Base-by-base conservation (phyloP, 2,113 vertebrate species). In the Spea multiplicata region DNA sequence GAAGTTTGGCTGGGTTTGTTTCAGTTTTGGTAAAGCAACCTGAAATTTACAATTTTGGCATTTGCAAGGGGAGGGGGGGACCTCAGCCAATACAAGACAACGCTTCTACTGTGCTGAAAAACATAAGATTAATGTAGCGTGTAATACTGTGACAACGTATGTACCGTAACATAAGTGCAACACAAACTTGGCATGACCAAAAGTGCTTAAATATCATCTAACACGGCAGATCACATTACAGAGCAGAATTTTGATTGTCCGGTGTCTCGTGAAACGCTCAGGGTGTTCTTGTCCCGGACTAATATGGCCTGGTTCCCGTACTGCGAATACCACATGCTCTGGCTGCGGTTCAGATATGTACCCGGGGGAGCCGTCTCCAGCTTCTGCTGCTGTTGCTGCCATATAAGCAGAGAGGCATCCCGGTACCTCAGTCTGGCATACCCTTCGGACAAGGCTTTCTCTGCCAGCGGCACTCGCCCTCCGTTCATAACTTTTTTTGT, bases 291-390 rank as follows among this genome's bases (percentile, higher is more conserved):
- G 88, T 99, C 95, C 30, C 94, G 89, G 64, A 99, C 88, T 65
- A 99, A 84, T 17, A 99, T 94, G 5, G 96, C 92, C 71, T 95
- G 93, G 65, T 99, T 99, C 3, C 97, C 97, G 0, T 95, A 94
- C 86, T 91, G 93, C 0, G 95, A 94, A 90, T 98, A 98, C 94
- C 95, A 95, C 85, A 92, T 85, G 4, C 96, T 98, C 47, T 91
- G 92, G 73, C 95, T 97, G 55, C 97, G 89, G 87, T 83, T 94
- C 83, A 99, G 92, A 88, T 98, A 98, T 0, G 91, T 94, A 62
- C 88, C 82, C 0, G 95, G 94, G 0, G 92, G 92, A 0, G 84
- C 87, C 0, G 81, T 82, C 76, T 94, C 88, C 81, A 95, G 62
- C 1, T 92, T 83, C 84, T 89, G 89, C 87, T 97, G 96, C 87